Percentiles rank a stretch among this genome's conserved stretches.
These are phyloP conservation scores for Meloe dianella DNA, from an alignment of 2,888 invertebrate genomes.

Conservation along the genomic window DNA sequence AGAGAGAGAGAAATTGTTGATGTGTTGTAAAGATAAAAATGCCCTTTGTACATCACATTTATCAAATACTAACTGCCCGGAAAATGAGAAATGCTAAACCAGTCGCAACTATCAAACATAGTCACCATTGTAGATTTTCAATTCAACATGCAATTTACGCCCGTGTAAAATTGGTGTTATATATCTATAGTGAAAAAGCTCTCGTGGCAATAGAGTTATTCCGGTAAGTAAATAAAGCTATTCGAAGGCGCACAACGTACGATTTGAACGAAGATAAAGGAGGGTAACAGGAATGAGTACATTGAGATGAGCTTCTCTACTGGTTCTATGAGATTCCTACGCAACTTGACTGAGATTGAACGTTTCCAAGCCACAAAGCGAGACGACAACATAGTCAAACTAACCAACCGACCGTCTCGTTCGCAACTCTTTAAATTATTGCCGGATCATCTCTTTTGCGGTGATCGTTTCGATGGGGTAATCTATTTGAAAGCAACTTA, in stretches of 20 bases:
- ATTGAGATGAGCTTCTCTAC: constrained; percentile 29
- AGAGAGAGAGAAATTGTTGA: not conserved
- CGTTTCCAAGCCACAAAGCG: constrained; percentile 49
- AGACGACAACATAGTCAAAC: constrained; percentile 29
- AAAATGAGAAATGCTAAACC: not conserved
- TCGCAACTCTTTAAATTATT: constrained; percentile 45
- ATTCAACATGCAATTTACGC: constrained; percentile 46
- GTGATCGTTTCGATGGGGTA: constrained; percentile 41
- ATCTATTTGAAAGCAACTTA: constrained; percentile 53
- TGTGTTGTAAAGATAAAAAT: no score
- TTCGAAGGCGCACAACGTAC: constrained; percentile 50
- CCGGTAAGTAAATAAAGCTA: constrained; percentile 55
- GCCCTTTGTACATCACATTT: not conserved
- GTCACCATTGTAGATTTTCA: constrained; percentile 37
- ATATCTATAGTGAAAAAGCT: constrained; percentile 41
- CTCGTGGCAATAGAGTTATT: constrained; percentile 51
- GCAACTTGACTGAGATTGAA: constrained; percentile 47
- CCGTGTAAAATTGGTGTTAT: constrained; percentile 41
- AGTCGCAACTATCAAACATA: not conserved
- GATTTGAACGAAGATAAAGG: constrained; percentile 52
- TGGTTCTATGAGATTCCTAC: constrained; percentile 20
- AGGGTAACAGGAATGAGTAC: constrained; percentile 15
- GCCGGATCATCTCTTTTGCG: constrained; percentile 44
- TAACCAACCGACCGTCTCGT: constrained; percentile 32
- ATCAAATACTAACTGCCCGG: not conserved